Base-by-base conservation (phyloP, 2,113 vertebrate genomes). In the Donacobius atricapilla region DNA sequence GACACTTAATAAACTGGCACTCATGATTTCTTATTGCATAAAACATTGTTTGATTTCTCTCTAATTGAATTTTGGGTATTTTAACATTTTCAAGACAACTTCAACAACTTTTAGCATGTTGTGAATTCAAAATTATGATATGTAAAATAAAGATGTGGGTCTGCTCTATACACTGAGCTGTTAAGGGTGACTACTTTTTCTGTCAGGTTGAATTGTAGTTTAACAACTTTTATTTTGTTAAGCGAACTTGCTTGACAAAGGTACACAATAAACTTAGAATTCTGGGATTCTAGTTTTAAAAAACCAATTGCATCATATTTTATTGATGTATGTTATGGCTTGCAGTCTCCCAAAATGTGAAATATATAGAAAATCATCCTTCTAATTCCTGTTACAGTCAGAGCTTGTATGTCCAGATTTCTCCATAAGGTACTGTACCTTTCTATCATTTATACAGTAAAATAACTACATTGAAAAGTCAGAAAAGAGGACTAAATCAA, bases 361-460 rank as follows among this genome's bases (percentile, higher is more conserved):
- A 20, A 33, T 50, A 48, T 27, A 28, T 18, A 51, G 10, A 50
- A 80, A 83, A 66, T 53, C 8, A 35, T 63, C 25, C 16, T 78
- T 54, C 31, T 51, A 15, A 11, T 60, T n/a, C 15, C 13, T 53
- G 18, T 50, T 77, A 42, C 16, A 60, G 2, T 65, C 28, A 83
- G 35, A 70, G 13, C 2, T 48, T 64, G 1, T 35, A 64, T 28
- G 19, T 37, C 21, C 56, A 70, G 10, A 37, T 18, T 90, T 87
- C 14, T 39, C 7, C 45, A 12, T 6, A 48, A 15, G 6, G 15
- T 22, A 78, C 28, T 0, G 1, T 30, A 69, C 2, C 4, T 40
- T 69, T 58, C n/a, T 58, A 4, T 78, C 12, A 17, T 45, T 84
- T 64, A 72, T 7, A 50, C 22, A 54, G 16, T 51, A 56, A 75